Percentiles rank a stretch among this genome's conserved stretches.
Conservation (phyloP, 2,113 vertebrate genomes). For the Romanogobio albipinnatus region DNA sequence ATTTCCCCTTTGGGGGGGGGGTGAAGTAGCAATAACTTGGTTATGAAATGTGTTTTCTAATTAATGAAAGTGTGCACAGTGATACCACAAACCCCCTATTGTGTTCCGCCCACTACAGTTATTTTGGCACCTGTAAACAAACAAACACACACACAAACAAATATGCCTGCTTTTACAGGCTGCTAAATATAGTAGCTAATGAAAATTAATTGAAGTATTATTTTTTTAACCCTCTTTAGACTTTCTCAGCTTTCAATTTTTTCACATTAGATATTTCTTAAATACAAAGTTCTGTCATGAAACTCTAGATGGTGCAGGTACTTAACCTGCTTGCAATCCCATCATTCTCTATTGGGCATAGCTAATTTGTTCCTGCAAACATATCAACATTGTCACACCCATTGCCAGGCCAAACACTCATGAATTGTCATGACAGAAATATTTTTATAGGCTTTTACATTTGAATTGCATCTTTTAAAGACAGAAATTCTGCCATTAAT, state of each 20-base stretch:
- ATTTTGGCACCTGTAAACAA: slow-evolving; percentile 40
- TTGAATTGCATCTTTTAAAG: background rate
- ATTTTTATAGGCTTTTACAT: background rate
- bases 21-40: slow-evolving; percentile 28
- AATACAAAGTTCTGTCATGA: too few species aligned
- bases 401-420: too few species aligned
- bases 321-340: too few species aligned
- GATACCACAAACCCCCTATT: slow-evolving; percentile 16
- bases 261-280: background rate
- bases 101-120: slow-evolving; percentile 21
- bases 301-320: too few species aligned
- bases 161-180: slow-evolving; percentile 22
- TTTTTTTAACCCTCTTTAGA: background rate
- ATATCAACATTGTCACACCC: too few species aligned
- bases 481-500: background rate
- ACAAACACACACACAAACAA: slow-evolving; percentile 30
- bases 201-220: background rate
- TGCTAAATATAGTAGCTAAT: slow-evolving; percentile 24
- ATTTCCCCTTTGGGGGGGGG: slow-evolving; percentile 60
- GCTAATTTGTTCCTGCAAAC: too few species aligned
- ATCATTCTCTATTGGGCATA: too few species aligned
- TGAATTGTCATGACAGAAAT: too few species aligned
- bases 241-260: background rate
- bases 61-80: slow-evolving; percentile 37
- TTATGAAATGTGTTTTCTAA: slow-evolving; percentile 33